A percentile compares a stretch with the other conserved stretches of the same genome.
These are phyloP conservation scores for Cataglyphis livida DNA, from an alignment of 2,888 invertebrate genomes.

Conservation along the genomic window DNA sequence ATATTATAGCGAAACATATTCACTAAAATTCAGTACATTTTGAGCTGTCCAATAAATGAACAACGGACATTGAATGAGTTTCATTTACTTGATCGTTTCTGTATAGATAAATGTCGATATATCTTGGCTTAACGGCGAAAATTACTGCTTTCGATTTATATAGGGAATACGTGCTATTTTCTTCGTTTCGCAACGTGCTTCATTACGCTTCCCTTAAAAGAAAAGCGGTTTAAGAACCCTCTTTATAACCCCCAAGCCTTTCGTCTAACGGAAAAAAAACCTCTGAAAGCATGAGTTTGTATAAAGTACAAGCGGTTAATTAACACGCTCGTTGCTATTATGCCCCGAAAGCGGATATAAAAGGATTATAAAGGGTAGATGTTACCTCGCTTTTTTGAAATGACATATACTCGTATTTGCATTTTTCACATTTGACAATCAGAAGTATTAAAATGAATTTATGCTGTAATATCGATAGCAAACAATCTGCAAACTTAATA, in stretches of 20 bases:
- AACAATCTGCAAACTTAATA: conserved; percentile 2
- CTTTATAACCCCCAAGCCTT: conserved; percentile 54
- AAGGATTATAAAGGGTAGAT: conserved; percentile 68
- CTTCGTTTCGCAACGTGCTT: conserved; percentile 51
- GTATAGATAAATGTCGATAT: conserved; percentile 17
- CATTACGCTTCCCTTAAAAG: conserved; percentile 58
- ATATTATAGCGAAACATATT: background rate
- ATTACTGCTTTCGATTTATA: conserved; percentile 57
- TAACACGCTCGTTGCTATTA: conserved; percentile 61
- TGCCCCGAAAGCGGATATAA: conserved; percentile 53
- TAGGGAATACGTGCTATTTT: conserved; percentile 52
- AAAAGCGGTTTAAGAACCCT: conserved; percentile 65
- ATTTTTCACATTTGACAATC: conserved; percentile 26
- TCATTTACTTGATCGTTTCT: conserved; percentile 37
- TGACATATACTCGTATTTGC: conserved; percentile 6
- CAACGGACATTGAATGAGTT: conserved; percentile 35
- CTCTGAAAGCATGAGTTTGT: conserved; percentile 54
- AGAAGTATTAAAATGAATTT: background rate
- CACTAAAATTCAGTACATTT: background rate
- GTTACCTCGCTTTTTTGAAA: conserved; percentile 37
- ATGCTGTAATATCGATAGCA: background rate
- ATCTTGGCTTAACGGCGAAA: conserved; percentile 41
- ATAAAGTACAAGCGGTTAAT: conserved; percentile 67
- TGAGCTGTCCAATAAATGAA: conserved; percentile 8
- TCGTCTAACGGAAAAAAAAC: conserved; percentile 47